phyloP scores from a whole-genome alignment of 2,888 invertebrate species.

The Spodoptera exigua region DNA sequence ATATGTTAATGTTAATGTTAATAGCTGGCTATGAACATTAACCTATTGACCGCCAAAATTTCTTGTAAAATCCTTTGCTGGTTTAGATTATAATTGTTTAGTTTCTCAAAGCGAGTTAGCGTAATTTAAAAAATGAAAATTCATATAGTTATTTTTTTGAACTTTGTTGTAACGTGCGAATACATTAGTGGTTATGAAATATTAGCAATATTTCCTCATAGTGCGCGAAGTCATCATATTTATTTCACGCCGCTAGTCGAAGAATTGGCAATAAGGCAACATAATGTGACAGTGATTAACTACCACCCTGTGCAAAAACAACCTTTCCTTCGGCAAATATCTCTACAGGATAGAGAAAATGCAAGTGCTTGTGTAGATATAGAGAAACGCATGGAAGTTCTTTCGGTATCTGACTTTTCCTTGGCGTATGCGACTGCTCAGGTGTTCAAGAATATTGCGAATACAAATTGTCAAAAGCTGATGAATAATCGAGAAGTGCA shows the following conservation, averaged over 20 bases:
- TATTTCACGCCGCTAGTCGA: slow-evolving; percentile 47
- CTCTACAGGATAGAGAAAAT: slow-evolving; percentile 49
- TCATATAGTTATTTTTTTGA: slow-evolving; percentile 16
- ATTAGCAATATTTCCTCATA: slow-evolving; percentile 65
- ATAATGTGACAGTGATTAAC: slow-evolving; percentile 72
- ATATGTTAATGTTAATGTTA: no score
- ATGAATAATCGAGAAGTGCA: slow-evolving; percentile 56
- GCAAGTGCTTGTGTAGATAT: slow-evolving; percentile 33
- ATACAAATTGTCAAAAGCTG: slow-evolving; percentile 61
- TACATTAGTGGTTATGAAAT: slow-evolving; percentile 53
- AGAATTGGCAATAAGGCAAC: slow-evolving; percentile 67
- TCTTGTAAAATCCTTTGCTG: no score
- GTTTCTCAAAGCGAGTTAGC: no score
- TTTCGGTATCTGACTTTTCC: slow-evolving; percentile 38
- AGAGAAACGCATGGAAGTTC: slow-evolving; percentile 23
- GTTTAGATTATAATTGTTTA: no score
- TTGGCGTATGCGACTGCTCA: slow-evolving; percentile 34
- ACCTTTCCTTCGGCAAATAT: slow-evolving; percentile 74
- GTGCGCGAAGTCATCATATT: slow-evolving; percentile 68
- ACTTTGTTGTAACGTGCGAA: slow-evolving; percentile 22
- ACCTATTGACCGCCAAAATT: no score
- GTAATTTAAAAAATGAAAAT: slow-evolving; percentile 25
- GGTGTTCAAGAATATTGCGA: slow-evolving; percentile 43
- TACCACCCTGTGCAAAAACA: slow-evolving; percentile 70
- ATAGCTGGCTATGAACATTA: no score